phyloP scores from a whole-genome alignment of 2,113 vertebrate genomes.

The Tychaedon coryphoeus region DNA sequence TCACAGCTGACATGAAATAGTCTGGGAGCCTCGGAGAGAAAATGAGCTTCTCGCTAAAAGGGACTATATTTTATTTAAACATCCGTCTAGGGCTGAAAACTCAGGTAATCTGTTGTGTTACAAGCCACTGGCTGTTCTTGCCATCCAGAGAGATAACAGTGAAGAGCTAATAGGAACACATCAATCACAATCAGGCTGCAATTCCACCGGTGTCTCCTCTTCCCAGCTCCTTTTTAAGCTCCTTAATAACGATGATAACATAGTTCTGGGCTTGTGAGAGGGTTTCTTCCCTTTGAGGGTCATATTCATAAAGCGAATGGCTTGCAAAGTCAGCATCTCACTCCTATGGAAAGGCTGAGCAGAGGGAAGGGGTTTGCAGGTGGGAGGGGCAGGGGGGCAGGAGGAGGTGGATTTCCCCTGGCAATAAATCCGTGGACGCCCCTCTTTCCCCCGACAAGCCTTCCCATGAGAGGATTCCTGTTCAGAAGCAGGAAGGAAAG shows the following conservation, averaged over 20 bases:
- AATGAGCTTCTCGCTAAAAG: slow-evolving; percentile 90
- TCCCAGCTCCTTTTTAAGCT: slow-evolving; percentile 83
- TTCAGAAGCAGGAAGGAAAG: background rate
- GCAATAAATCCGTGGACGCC: background rate
- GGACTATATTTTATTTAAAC: slow-evolving; percentile 94
- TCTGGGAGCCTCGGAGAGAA: slow-evolving; percentile 77
- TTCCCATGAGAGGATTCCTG: slow-evolving; percentile 16
- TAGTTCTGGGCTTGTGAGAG: slow-evolving; percentile 81
- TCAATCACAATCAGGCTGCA: slow-evolving; percentile 92
- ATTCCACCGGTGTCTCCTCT: slow-evolving; percentile 83
- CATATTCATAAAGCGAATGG: slow-evolving; percentile 79
- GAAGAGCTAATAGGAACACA: slow-evolving; percentile 88
- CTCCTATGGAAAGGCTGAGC: slow-evolving; percentile 56
- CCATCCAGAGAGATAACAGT: slow-evolving; percentile 88
- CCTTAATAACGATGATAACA: slow-evolving; percentile 90
- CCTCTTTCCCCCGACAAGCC: background rate
- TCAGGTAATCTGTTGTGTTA: slow-evolving; percentile 97
- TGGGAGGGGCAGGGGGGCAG: background rate
- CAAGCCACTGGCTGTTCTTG: slow-evolving; percentile 91
- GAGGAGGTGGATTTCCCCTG: background rate
- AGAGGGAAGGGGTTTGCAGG: background rate
- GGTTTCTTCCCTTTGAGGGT: slow-evolving; percentile 75
- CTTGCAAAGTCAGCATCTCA: slow-evolving; percentile 85
- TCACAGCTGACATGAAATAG: slow-evolving; percentile 87
- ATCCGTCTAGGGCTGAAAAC: slow-evolving; percentile 84